Percentiles rank a stretch among this genome's conserved stretches.
phyloP scores from a whole-genome alignment of 23 tunicate species.

The Ascidia mentula region DNA sequence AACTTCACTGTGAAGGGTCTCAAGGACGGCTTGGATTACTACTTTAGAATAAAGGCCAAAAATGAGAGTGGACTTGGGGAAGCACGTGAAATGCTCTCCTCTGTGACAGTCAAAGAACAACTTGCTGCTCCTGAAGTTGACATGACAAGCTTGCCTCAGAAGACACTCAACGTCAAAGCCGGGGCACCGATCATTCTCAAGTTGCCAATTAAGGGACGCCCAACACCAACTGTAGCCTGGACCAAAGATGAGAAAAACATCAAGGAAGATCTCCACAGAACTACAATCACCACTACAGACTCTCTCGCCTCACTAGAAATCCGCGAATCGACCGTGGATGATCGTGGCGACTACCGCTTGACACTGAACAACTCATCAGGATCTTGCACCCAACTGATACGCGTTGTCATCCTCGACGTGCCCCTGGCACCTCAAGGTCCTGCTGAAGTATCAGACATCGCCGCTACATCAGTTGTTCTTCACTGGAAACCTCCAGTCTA shows the following conservation, averaged over 20 bases:
- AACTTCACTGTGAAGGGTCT: conserved; percentile 58
- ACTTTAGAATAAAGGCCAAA: conserved; percentile 79
- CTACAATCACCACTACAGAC: conserved; percentile 40
- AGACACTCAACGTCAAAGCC: conserved; percentile 60
- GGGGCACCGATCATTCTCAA: conserved; percentile 73
- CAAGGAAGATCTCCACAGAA: conserved; percentile 67
- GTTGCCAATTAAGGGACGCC: conserved; percentile 69
- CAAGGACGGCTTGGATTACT: conserved; percentile 81
- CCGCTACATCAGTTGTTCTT: conserved; percentile 50
- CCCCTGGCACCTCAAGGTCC: conserved; percentile 87
- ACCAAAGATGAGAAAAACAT: conserved; percentile 55
- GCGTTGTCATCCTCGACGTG: conserved; percentile 80
- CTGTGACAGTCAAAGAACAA: conserved; percentile 66
- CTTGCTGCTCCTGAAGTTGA: conserved; percentile 69
- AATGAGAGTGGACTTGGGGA: conserved; percentile 88
- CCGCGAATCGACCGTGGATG: conserved; percentile 76
- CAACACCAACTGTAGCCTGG: conserved; percentile 74
- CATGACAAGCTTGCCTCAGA: conserved; percentile 60
- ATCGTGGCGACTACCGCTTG: conserved; percentile 77
- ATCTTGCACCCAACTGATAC: conserved; percentile 54
- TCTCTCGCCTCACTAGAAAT: conserved; percentile 53
- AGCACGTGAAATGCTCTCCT: conserved; percentile 76
- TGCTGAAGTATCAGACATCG: conserved; percentile 48
- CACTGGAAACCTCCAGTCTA: conserved; percentile 85
- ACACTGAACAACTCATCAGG: conserved; percentile 70